Evolutionary conservation across 2,113 vertebrate genomes (phyloP).

Genomic region (Mustelus asterias): DNA sequence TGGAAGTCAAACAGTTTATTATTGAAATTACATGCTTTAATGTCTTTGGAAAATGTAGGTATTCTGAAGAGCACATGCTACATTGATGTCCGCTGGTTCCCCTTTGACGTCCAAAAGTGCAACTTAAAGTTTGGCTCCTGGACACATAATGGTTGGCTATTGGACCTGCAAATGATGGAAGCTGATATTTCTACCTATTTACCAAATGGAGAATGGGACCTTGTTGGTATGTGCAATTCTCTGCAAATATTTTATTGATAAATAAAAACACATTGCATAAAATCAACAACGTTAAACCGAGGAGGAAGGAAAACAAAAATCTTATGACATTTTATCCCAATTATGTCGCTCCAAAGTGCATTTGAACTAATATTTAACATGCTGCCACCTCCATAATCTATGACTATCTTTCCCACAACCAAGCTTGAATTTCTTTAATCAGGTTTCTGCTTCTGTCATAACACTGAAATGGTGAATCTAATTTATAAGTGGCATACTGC

Average conservation of each 20-base stretch:
- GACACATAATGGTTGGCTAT: constrained; percentile 81
- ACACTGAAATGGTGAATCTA: too few relatives aligned
- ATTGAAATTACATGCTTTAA: not conserved
- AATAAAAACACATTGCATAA: not conserved
- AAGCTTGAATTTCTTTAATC: not conserved
- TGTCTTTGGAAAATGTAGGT: constrained; percentile 45
- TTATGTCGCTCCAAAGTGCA: not conserved
- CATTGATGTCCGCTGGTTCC: constrained; percentile 86
- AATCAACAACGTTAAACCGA: not conserved
- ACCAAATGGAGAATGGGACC: constrained; percentile 84
- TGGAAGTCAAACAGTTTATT: not conserved
- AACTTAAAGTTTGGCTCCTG: constrained; percentile 86
- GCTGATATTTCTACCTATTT: constrained; percentile 81
- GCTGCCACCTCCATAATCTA: not conserved
- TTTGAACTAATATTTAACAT: not conserved
- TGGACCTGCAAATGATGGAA: constrained; percentile 82
- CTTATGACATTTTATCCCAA: not conserved
- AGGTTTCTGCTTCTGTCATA: not conserved
- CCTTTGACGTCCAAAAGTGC: constrained; percentile 84
- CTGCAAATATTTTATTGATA: not conserved
- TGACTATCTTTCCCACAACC: not conserved
- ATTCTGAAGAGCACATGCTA: constrained; percentile 78
- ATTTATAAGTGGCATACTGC: not conserved
- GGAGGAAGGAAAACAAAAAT: not conserved
- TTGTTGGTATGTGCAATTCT: constrained; percentile 67